A percentile compares a stretch with the other conserved stretches of the same genome.
Conservation (phyloP, 1,140 invertebrate genomes). For the Hylaeus anthracinus region DNA sequence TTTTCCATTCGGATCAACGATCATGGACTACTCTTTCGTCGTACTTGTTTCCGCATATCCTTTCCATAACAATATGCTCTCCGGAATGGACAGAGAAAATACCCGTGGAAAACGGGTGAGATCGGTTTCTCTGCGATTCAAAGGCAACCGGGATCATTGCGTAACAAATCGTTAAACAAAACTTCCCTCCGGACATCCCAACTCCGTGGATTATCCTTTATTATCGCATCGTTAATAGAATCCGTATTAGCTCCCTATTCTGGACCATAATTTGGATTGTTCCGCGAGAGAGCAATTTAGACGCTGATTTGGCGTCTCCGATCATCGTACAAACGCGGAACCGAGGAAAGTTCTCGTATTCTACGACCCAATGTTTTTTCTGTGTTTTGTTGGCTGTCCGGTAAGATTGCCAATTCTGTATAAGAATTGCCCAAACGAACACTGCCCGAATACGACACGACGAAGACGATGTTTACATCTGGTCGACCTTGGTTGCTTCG, state of each 20-base stretch:
- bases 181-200: not conserved
- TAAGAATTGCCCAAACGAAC: not conserved
- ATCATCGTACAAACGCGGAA: too few relatives aligned
- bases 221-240: not conserved
- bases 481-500: slow-evolving; percentile 19
- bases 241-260: too few relatives aligned
- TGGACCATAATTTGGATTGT: not conserved
- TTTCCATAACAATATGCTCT: not conserved
- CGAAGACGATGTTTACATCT: slow-evolving; percentile 27
- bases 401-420: too few relatives aligned
- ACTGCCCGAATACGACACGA: not conserved
- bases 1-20: too few relatives aligned
- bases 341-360: too few relatives aligned
- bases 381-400: too few relatives aligned
- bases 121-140: not conserved
- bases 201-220: not conserved
- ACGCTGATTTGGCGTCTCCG: too few relatives aligned
- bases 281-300: not conserved
- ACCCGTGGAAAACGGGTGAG: not conserved
- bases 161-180: not conserved
- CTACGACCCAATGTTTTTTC: too few relatives aligned
- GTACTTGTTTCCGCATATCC: not conserved
- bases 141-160: not conserved
- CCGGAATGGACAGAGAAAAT: not conserved
- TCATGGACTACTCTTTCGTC: not conserved